Evolutionary conservation across 2,797 vertebrate species (phyloP), one percentile per base, ranked within the genome.

Genomic region (Helostoma temminkii): DNA sequence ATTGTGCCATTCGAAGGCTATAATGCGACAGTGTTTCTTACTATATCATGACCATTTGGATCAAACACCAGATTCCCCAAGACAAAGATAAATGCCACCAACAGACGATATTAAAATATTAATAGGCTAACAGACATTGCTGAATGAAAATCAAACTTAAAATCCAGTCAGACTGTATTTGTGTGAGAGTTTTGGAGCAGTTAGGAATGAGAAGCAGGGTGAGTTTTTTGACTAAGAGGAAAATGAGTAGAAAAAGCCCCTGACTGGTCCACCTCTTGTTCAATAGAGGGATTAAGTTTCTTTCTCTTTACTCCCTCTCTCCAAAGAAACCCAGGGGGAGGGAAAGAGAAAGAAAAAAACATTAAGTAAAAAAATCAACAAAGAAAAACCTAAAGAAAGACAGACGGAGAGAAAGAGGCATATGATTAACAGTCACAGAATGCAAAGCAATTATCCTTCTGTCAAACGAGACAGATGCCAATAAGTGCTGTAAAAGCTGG

Each of bases 221-320:
- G 50, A 49, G 45, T 79, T 82, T 72, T 85, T 80, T 76, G 66
- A 76, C 72, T 80, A 36, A 41, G 49, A 60, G 32, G 48, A 66
- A 84, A 83, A 77, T 66, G 61, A 53, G 68, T 68, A 80, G 56
- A 74, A 81, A 70, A 77, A 66, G 73, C 42, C 80, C 57, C 79
- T 60, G 58, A 92, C 77, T 72, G 82, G 75, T 87, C 68, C 77
- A 84, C 81, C 79, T 86, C 82, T 81, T 74, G 54, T 81, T 91
- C 84, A 91, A 92, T 91, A 61, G 86, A 85, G 28, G 87, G 90
- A 91, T 91, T 89, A 91, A 81, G 88, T 91, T 91, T 88, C 86
- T 84, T 82, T 86, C 78, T 83, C 71, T 89, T 78, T 71, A 74
- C 77, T 81, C 66, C 63, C 21, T 74, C 70, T 80, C 47, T 56